Evolutionary conservation across 1,140 invertebrate species (phyloP).

Genomic region (Brachionus calyciflorus): DNA sequence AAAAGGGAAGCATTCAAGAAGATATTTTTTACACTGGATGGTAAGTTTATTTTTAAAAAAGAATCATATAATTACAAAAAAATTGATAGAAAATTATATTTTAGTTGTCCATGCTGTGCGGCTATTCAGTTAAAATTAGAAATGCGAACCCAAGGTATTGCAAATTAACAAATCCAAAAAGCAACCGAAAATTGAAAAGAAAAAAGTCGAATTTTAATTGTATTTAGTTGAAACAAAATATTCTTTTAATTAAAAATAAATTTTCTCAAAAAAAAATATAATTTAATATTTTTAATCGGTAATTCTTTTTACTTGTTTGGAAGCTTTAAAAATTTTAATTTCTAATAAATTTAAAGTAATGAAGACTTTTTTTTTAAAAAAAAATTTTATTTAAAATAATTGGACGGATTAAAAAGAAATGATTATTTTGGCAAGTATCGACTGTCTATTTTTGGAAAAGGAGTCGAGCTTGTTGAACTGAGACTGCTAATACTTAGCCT

Average conservation of each 20-base stretch:
- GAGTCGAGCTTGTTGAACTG: not conserved
- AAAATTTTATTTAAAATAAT: not conserved
- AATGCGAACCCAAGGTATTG: conserved; percentile 17
- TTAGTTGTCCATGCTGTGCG: conserved; percentile 22
- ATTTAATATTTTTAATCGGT: too few species aligned
- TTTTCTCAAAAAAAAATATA: not conserved
- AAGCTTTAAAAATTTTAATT: too few species aligned
- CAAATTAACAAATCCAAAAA: not conserved
- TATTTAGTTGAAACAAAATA: not conserved
- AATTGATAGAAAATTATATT: not conserved
- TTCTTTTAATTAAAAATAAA: not conserved
- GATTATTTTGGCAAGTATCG: conserved; percentile 27
- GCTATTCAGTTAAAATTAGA: conserved; percentile 10
- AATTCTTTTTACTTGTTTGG: too few species aligned
- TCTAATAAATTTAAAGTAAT: too few species aligned
- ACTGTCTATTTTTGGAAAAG: conserved; percentile 14
- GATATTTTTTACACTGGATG: conserved; percentile 1
- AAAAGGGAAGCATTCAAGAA: conserved; percentile 39
- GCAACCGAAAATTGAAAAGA: too few species aligned
- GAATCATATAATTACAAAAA: not conserved
- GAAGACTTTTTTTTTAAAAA: not conserved
- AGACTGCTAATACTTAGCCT: not conserved
- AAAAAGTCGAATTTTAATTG: too few species aligned
- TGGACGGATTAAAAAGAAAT: conserved; percentile 1
- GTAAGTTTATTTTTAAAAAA: not conserved